These are phyloP conservation scores for Schizaphis graminum DNA, from an alignment of 2,888 invertebrate species.

Conservation along the genomic window DNA sequence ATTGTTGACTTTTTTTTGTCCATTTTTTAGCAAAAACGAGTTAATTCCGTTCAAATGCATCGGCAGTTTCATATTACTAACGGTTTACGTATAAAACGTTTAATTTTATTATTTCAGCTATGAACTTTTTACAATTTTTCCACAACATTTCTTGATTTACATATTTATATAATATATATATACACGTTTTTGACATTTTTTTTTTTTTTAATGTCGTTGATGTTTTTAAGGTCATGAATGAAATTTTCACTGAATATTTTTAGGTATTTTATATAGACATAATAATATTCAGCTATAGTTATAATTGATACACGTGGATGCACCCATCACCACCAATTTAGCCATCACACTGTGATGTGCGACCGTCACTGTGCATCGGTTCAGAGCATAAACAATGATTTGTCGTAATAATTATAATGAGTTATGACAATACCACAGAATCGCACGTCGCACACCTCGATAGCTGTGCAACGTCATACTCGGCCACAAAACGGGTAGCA, in stretches of 20 bases:
- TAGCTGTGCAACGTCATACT: not conserved
- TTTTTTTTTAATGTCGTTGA: not conserved
- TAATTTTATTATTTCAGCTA: not conserved
- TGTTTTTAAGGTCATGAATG: not conserved
- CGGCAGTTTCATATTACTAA: not conserved
- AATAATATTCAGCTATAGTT: not conserved
- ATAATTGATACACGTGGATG: not conserved
- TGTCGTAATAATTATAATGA: conserved; percentile 42
- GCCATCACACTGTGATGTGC: not conserved
- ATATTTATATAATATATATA: not conserved
- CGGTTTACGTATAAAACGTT: not conserved
- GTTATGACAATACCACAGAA: conserved; percentile 25
- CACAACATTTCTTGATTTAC: not conserved
- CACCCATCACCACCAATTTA: not conserved
- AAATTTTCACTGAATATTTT: not conserved
- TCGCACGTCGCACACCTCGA: too few species aligned
- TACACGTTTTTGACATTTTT: not conserved
- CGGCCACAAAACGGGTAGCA: not conserved
- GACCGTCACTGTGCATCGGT: not conserved
- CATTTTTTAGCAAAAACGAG: not conserved
- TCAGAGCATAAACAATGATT: conserved; percentile 24
- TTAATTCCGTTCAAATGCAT: not conserved
- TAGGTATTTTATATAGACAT: not conserved
- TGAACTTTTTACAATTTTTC: not conserved
- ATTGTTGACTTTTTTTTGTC: not conserved